A percentile compares a stretch with the other conserved stretches of the same genome.
phyloP scores from a whole-genome alignment of 1,140 invertebrate genomes.

The Drosophila punjabiensis region DNA sequence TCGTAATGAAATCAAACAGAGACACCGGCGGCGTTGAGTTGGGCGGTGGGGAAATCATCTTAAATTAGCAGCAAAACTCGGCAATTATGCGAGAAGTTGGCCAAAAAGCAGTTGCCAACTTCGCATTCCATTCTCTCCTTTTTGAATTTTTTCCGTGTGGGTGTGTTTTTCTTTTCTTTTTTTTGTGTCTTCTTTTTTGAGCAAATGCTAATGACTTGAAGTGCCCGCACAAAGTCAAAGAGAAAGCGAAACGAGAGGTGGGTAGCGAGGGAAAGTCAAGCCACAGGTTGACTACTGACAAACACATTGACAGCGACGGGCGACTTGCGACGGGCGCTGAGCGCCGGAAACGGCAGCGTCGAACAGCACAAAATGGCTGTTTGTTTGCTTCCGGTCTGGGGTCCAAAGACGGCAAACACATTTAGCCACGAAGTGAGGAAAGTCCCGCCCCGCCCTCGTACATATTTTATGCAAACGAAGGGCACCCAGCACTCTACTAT shows the following conservation, averaged over 20 bases:
- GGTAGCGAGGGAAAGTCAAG: slow-evolving; percentile 40
- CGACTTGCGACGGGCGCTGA: slow-evolving; percentile 6
- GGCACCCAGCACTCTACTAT: slow-evolving; percentile 27
- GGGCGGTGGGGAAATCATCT: slow-evolving; percentile 22
- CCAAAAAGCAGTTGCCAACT: slow-evolving; percentile 71
- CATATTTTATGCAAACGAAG: slow-evolving; percentile 65
- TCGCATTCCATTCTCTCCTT: slow-evolving; percentile 7
- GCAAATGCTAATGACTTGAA: slow-evolving; percentile 75
- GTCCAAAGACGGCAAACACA: slow-evolving; percentile 69
- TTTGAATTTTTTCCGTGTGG: background rate
- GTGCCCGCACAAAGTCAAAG: slow-evolving; percentile 57
- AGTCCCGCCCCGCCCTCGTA: slow-evolving; percentile 14
- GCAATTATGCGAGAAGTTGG: slow-evolving; percentile 79
- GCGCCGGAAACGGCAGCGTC: slow-evolving; percentile 59
- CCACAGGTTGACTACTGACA: slow-evolving; percentile 74
- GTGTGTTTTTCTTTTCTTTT: slow-evolving; percentile 2
- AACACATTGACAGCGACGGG: slow-evolving; percentile 47
- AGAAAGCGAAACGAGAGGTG: slow-evolving; percentile 18
- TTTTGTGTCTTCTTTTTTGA: slow-evolving; percentile 31
- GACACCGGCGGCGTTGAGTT: slow-evolving; percentile 30
- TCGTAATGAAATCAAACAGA: slow-evolving; percentile 77
- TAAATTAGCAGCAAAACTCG: slow-evolving; percentile 76
- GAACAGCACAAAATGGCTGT: slow-evolving; percentile 72
- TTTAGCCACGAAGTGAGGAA: slow-evolving; percentile 66
- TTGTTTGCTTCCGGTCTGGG: slow-evolving; percentile 79